A percentile compares a stretch with the other conserved stretches of the same genome.
Evolutionary conservation across 1,140 invertebrate species (phyloP).

Genomic region (Drosophila truncata): DNA sequence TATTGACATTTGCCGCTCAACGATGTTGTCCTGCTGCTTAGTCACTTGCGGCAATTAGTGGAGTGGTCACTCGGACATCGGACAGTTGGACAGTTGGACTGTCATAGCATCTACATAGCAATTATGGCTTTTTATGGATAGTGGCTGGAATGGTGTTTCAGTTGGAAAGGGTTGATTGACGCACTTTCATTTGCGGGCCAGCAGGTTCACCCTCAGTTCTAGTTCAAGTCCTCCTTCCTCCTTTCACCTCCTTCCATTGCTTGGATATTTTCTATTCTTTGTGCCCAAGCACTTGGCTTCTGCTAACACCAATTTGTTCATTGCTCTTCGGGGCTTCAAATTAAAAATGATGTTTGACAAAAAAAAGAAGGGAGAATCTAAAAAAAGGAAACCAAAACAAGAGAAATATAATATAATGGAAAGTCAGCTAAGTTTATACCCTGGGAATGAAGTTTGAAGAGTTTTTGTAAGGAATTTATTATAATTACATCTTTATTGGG

Average conservation of each 20-base stretch:
- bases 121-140: constrained; percentile 68
- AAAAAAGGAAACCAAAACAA: constrained; percentile 18
- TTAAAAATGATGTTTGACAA: constrained; percentile 73
- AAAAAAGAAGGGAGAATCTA: constrained; percentile 9
- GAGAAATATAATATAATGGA: not conserved
- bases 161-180: constrained; percentile 69
- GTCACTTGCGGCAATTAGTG: constrained; percentile 75
- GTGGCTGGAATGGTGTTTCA: constrained; percentile 7
- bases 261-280: constrained; percentile 34
- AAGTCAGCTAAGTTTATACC: not conserved
- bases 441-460: not conserved
- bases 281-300: constrained; percentile 74
- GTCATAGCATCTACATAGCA: constrained; percentile 67
- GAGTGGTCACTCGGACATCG: constrained; percentile 39
- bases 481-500: no score
- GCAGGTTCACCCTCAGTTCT: constrained; percentile 24
- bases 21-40: constrained; percentile 72
- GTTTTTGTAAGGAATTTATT: not conserved
- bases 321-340: constrained; percentile 74
- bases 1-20: constrained; percentile 77
- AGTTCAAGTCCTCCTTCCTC: not conserved
- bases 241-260: not conserved
- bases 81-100: constrained; percentile 19
- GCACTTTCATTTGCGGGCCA: constrained; percentile 56
- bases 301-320: constrained; percentile 83